These are phyloP conservation scores for Molothrus ater DNA, from an alignment of 2,797 vertebrate genomes.

Conservation along the genomic window DNA sequence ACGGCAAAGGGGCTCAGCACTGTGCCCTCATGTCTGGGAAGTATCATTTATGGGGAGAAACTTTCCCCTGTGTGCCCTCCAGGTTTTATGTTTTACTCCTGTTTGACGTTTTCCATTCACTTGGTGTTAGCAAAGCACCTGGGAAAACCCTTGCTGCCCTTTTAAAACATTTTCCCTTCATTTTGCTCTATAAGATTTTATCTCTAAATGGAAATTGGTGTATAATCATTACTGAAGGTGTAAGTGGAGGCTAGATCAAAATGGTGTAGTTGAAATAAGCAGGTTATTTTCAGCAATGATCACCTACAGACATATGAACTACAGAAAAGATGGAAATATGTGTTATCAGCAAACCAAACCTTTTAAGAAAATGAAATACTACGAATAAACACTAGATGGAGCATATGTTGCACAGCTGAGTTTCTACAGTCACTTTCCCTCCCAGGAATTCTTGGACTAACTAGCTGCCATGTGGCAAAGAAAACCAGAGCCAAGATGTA, in stretches of 20 bases:
- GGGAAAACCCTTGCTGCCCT: neutral
- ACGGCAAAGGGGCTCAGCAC: neutral
- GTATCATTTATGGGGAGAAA: neutral
- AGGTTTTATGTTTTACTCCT: neutral
- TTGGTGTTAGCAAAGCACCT: neutral
- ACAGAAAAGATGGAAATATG: neutral
- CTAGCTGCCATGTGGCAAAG: constrained; percentile 43
- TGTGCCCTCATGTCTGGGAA: neutral
- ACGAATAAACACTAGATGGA: constrained; percentile 63
- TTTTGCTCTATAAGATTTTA: neutral
- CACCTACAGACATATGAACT: neutral
- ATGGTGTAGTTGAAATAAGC: neutral
- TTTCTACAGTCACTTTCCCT: neutral
- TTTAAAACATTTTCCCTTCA: neutral
- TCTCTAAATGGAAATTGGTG: neutral
- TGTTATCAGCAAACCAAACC: neutral
- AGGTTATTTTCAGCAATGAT: neutral
- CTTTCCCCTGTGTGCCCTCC: neutral
- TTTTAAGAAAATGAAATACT: constrained; percentile 17
- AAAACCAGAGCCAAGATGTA: constrained; percentile 5
- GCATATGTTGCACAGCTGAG: constrained; percentile 35
- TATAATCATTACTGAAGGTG: neutral
- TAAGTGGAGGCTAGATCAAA: neutral
- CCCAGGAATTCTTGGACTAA: constrained; percentile 1
- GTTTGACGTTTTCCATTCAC: neutral